Conservation (phyloP, 2,797 vertebrate species). For the Pangasius mekongensis region DNA sequence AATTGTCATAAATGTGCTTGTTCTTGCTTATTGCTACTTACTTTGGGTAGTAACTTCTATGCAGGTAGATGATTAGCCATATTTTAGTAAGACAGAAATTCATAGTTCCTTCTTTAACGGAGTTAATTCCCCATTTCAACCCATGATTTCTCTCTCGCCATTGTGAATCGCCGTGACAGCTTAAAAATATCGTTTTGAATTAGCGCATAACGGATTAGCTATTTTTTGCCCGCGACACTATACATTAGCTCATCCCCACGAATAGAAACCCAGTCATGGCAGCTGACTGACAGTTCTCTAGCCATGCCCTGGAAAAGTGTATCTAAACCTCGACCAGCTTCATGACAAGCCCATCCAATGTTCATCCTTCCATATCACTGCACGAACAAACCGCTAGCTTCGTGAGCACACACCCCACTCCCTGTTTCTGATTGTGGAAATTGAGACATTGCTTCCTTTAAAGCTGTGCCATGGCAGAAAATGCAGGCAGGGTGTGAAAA, state of each 20-base stretch:
- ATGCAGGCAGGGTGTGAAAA: constrained; percentile 19
- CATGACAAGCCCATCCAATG: constrained; percentile 35
- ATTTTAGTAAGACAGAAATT: background rate
- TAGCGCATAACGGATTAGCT: background rate
- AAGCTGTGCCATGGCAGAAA: constrained; percentile 37
- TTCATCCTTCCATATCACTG: constrained; percentile 30
- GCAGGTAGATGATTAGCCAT: background rate
- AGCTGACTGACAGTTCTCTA: constrained; percentile 6
- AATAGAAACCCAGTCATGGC: background rate
- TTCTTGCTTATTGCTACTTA: background rate
- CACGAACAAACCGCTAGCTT: background rate
- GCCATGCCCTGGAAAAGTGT: background rate
- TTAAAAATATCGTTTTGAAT: constrained; percentile 1
- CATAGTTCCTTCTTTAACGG: too few relatives aligned
- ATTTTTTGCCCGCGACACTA: background rate
- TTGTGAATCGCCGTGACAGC: background rate
- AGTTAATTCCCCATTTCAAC: background rate
- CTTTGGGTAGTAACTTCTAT: background rate
- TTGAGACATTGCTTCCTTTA: constrained; percentile 35
- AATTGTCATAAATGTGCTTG: background rate
- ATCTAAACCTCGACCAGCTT: constrained; percentile 24
- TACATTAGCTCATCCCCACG: background rate
- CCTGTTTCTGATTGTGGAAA: constrained; percentile 25
- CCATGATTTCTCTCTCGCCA: background rate
- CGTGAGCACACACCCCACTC: too few relatives aligned